Conservation (phyloP, 2,797 vertebrate genomes). For the Hemibagrus guttatus region DNA sequence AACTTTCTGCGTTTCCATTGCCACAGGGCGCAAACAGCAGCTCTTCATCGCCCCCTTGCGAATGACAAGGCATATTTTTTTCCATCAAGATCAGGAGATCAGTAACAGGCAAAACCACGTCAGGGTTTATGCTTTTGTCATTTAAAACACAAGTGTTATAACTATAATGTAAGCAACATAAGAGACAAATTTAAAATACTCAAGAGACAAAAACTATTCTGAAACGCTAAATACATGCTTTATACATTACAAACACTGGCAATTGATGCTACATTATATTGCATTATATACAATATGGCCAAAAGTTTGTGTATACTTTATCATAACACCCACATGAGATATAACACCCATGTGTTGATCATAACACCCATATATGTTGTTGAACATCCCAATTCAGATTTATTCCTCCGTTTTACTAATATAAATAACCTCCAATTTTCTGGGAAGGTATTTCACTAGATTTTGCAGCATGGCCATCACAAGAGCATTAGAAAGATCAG, state of each 20-base stretch:
- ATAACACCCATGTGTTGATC: too few relatives aligned
- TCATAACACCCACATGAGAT: background rate
- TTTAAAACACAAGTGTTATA: background rate
- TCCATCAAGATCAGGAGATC: background rate
- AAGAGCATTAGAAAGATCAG: background rate
- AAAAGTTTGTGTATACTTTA: background rate
- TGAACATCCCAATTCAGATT: background rate
- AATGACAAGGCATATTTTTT: slow-evolving; percentile 41
- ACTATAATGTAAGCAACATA: background rate
- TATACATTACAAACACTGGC: background rate
- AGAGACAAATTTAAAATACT: background rate
- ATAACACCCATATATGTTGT: background rate
- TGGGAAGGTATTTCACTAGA: background rate
- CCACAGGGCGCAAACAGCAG: slow-evolving; percentile 45
- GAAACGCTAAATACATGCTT: background rate
- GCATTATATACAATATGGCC: background rate
- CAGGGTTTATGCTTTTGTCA: background rate
- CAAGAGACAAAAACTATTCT: background rate
- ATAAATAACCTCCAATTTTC: background rate
- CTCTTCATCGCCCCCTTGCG: slow-evolving; percentile 77
- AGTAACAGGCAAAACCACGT: slow-evolving; percentile 8
- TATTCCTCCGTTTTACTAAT: background rate
- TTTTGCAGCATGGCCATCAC: too few relatives aligned
- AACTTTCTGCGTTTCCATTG: slow-evolving; percentile 13
- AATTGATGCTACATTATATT: background rate